Conservation (phyloP, 2,888 invertebrate genomes). For the Hypomecis punctinalis region DNA sequence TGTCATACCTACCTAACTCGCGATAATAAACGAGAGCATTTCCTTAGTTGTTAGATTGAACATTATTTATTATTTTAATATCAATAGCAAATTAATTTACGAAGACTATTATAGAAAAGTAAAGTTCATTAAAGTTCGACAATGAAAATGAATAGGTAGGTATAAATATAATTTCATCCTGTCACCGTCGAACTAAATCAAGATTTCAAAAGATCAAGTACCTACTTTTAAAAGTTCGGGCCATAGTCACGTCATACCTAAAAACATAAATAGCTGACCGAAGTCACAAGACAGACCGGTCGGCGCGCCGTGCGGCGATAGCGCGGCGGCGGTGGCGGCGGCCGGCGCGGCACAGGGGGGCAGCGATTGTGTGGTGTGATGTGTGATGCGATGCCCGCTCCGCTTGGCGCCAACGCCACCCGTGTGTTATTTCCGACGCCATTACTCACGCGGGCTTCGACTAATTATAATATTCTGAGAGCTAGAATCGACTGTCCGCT, state of each 20-base stretch:
- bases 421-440: conserved; percentile 81
- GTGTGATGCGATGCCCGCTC: conserved; percentile 61
- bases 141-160: neutral
- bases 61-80: no score
- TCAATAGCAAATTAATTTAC: neutral
- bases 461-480: conserved; percentile 82
- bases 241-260: conserved; percentile 53
- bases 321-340: conserved; percentile 34
- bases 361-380: conserved; percentile 43
- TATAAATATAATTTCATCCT: no score
- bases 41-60: neutral
- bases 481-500: conserved; percentile 71
- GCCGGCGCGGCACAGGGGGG: conserved; percentile 32
- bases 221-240: conserved; percentile 57
- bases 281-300: conserved; percentile 81
- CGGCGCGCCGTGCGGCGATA: conserved; percentile 53
- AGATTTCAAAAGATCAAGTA: conserved; percentile 50
- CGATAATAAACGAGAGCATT: neutral
- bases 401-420: conserved; percentile 81
- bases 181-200: conserved; percentile 39
- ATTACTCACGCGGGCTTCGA: conserved; percentile 81
- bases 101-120: neutral
- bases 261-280: conserved; percentile 67
- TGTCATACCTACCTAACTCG: conserved; percentile 28
- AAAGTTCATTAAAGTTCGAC: neutral